phyloP scores from a whole-genome alignment of 1,140 invertebrate species.

The Homarus americanus region DNA sequence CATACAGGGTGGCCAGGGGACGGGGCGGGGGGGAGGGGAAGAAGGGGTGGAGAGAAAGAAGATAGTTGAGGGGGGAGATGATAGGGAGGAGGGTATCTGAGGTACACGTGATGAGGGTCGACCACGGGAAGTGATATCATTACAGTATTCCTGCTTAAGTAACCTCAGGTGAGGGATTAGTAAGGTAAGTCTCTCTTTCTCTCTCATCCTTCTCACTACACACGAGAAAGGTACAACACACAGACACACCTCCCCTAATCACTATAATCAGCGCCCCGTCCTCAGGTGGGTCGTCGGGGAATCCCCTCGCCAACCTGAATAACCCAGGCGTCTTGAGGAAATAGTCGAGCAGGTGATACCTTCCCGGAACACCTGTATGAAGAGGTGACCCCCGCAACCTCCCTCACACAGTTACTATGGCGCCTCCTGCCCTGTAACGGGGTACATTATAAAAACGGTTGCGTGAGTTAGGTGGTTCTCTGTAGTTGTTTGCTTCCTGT shows the following conservation, averaged over 20 bases:
- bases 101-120: not conserved
- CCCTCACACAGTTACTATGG: too few relatives aligned
- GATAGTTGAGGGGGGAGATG: not conserved
- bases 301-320: not conserved
- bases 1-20: too few relatives aligned
- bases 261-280: not conserved
- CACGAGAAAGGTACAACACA: not conserved
- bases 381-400: too few relatives aligned
- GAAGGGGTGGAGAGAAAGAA: not conserved
- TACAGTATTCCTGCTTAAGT: not conserved
- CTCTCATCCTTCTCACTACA: not conserved
- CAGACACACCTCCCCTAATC: not conserved
- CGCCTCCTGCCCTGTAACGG: too few relatives aligned
- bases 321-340: not conserved
- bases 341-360: not conserved
- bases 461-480: too few relatives aligned
- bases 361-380: not conserved
- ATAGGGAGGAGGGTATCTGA: not conserved
- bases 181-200: not conserved
- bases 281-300: not conserved
- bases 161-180: not conserved
- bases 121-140: not conserved
- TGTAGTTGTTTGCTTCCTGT: too few relatives aligned
- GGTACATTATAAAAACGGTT: too few relatives aligned
- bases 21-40: not conserved